phyloP scores from a whole-genome alignment of 2,797 vertebrate genomes.

The Megalops cyprinoides region DNA sequence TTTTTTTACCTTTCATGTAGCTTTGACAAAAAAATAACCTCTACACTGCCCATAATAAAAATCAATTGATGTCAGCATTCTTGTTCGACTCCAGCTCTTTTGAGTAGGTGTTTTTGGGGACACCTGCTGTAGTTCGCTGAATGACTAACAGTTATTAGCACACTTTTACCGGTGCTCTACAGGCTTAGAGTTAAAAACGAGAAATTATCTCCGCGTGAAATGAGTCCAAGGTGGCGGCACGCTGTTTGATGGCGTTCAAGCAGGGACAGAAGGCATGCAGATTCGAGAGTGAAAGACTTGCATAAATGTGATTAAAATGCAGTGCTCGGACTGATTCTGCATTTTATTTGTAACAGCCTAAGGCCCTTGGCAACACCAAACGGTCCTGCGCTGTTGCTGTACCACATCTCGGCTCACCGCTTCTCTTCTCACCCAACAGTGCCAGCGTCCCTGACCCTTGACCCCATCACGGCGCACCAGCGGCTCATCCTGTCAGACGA shows the following conservation, averaged over 20 bases:
- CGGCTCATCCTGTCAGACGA: conserved; percentile 95
- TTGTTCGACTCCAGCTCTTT: background rate
- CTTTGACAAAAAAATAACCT: too few relatives aligned
- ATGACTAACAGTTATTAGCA: background rate
- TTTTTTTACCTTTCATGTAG: background rate
- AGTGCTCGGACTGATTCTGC: too few relatives aligned
- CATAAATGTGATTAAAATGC: background rate
- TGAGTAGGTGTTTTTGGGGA: background rate
- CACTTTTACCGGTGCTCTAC: background rate
- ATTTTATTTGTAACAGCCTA: background rate
- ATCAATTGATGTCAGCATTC: background rate
- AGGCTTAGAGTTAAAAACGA: background rate
- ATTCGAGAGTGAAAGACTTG: background rate
- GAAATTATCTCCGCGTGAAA: background rate
- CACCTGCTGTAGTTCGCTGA: background rate
- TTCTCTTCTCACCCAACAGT: conserved; percentile 67
- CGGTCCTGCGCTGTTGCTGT: background rate
- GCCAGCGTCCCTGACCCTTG: conserved; percentile 88
- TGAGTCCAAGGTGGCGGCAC: background rate
- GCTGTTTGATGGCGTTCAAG: background rate
- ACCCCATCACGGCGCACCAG: conserved; percentile 94
- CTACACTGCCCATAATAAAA: background rate
- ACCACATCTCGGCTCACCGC: background rate
- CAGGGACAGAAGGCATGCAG: background rate
- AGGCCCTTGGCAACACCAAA: background rate